These are phyloP conservation scores for Garra rufa DNA, from an alignment of 2,113 vertebrate species.

Conservation along the genomic window DNA sequence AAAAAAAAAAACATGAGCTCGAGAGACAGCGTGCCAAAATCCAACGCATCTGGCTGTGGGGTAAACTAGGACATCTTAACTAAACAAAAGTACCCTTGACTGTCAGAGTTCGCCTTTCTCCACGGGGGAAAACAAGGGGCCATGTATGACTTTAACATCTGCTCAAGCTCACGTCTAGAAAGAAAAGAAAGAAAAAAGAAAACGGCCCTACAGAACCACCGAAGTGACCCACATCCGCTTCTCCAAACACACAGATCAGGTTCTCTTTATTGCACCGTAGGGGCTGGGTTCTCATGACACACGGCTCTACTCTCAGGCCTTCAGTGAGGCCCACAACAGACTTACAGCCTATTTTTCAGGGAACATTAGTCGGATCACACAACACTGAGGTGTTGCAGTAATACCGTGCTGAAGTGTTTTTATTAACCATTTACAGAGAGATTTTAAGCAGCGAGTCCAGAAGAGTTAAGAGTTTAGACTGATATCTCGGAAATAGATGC, in stretches of 20 bases:
- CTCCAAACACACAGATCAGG: slow-evolving; percentile 64
- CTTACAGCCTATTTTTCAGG: slow-evolving; percentile 27
- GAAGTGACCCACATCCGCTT: slow-evolving; percentile 66
- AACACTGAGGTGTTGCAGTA: background rate
- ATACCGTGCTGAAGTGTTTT: background rate
- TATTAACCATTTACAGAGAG: background rate
- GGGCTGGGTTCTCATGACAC: slow-evolving; percentile 51
- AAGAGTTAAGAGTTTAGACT: background rate
- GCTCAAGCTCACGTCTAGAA: slow-evolving; percentile 47
- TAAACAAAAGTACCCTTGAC: slow-evolving; percentile 60
- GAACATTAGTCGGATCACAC: slow-evolving; percentile 25
- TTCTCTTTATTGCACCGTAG: slow-evolving; percentile 67
- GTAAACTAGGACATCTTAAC: slow-evolving; percentile 57
- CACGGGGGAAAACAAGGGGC: slow-evolving; percentile 49
- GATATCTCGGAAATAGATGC: background rate
- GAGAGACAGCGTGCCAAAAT: slow-evolving; percentile 42
- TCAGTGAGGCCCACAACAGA: slow-evolving; percentile 57
- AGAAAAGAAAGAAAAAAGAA: slow-evolving; percentile 10
- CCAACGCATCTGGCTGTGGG: slow-evolving; percentile 42
- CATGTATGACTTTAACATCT: slow-evolving; percentile 64
- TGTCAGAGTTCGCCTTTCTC: slow-evolving; percentile 47
- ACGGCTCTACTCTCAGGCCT: slow-evolving; percentile 58
- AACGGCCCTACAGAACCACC: slow-evolving; percentile 56
- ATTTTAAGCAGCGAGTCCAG: background rate
- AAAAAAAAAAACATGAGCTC: background rate